Conservation (phyloP, 1,140 invertebrate species). For the Brachionus calyciflorus region DNA sequence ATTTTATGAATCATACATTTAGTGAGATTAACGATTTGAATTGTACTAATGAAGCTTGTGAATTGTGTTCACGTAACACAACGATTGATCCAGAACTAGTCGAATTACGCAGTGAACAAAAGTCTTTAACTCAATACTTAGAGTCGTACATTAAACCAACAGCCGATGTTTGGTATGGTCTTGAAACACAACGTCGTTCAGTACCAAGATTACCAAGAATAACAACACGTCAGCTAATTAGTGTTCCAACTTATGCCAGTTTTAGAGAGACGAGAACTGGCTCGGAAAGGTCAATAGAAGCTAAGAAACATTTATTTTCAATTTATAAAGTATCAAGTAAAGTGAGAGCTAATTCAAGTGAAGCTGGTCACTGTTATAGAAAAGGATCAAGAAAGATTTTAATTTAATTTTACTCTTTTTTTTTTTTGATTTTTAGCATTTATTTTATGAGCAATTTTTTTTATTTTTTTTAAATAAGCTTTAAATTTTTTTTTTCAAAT, state of each 20-base stretch:
- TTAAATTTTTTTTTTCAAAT: too few species aligned
- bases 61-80: constrained; percentile 1
- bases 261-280: neutral
- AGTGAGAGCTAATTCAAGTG: neutral
- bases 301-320: constrained; percentile 3
- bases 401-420: too few species aligned
- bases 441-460: too few species aligned
- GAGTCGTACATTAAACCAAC: constrained; percentile 33
- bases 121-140: constrained; percentile 23
- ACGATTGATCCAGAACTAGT: constrained; percentile 25
- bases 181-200: neutral
- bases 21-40: neutral
- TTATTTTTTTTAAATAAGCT: too few species aligned
- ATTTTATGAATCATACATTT: constrained; percentile 53
- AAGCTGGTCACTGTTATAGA: neutral
- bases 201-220: constrained; percentile 29
- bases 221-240: constrained; percentile 25
- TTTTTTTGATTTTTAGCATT: too few species aligned
- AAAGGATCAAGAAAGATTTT: too few species aligned
- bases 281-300: neutral
- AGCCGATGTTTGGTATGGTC: constrained; percentile 4
- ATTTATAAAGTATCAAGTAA: neutral
- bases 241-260: constrained; percentile 24
- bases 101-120: constrained; percentile 32
- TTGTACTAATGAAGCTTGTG: neutral